A percentile compares a stretch with the other conserved stretches of the same genome.
Conservation (phyloP, 1,140 invertebrate species). For the Papilio machaon region DNA sequence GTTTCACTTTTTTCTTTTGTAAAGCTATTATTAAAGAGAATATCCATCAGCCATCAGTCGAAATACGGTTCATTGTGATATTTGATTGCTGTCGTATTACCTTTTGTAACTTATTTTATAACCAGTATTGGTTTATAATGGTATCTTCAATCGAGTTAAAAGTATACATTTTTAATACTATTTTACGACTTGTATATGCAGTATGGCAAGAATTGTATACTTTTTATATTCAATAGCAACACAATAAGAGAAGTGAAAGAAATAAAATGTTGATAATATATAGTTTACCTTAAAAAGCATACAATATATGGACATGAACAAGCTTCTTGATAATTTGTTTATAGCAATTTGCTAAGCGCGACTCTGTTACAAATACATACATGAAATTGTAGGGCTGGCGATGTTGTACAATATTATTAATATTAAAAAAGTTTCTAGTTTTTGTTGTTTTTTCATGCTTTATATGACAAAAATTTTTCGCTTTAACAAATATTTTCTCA, state of each 20-base stretch:
- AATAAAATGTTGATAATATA: constrained; percentile 16
- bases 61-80: constrained; percentile 30
- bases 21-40: constrained; percentile 31
- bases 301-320: constrained; percentile 35
- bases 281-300: constrained; percentile 16
- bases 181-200: background rate
- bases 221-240: background rate
- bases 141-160: background rate
- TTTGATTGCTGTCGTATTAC: constrained; percentile 37
- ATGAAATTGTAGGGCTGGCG: constrained; percentile 35
- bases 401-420: background rate
- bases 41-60: constrained; percentile 36
- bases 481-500: background rate
- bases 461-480: background rate
- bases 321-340: constrained; percentile 44
- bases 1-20: constrained; percentile 35
- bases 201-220: background rate
- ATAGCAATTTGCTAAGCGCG: constrained; percentile 42
- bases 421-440: background rate
- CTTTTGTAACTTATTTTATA: background rate
- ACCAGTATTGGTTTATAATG: background rate
- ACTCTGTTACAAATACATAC: background rate
- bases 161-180: background rate
- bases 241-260: background rate
- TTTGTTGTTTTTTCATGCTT: background rate